Evolutionary conservation across 2,888 invertebrate species (phyloP), one percentile per base, ranked within the genome.

Genomic region (Lydus trimaculatus): DNA sequence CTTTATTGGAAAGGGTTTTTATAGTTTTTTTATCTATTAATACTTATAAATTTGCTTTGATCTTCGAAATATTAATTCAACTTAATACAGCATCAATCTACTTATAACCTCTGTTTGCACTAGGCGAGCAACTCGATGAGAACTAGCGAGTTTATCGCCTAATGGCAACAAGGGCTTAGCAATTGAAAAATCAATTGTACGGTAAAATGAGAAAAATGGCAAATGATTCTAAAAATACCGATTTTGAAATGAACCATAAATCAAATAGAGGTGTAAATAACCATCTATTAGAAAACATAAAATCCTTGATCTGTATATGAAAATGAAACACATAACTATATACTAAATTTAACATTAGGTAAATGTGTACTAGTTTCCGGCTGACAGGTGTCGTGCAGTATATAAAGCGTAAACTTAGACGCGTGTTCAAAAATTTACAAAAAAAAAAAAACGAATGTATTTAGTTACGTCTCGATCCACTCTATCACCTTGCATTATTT

Each of bases 301-400:
- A 48, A 48, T 48, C 20, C 48, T 48, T 23, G 48, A 20, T 48
- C 48, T 48, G 48, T 48, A 20, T 48, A 11, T 48, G 20, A 48
- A 48, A 48, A 48, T 48, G 23, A 20, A 48, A 23, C 9, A 17
- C 17, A 20, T 23, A 52, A 13, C 13, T 13, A 13, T 13, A 3
- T 13, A 52, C 52, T 52, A 52, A 20, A 52, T 52, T 52, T 52
- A 52, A 52, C 23, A 52, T 52, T 52, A 52, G 52, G 52, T 52
- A 25, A 52, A 52, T 52, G 25, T 25, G 52, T 25, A 52, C 52
- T 52, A 52, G 25, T 52, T 52, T 52, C 52, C 25, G 52, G 11
- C 23, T 23, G 52, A 25, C 52, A 52, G 52, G 52, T 52, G 52
- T 52, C n/a, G n/a, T 23, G 52, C 20, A 23, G 25, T 52, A 13